Evolutionary conservation across 2,888 invertebrate species (phyloP).

Genomic region (Hylaea fasciaria): DNA sequence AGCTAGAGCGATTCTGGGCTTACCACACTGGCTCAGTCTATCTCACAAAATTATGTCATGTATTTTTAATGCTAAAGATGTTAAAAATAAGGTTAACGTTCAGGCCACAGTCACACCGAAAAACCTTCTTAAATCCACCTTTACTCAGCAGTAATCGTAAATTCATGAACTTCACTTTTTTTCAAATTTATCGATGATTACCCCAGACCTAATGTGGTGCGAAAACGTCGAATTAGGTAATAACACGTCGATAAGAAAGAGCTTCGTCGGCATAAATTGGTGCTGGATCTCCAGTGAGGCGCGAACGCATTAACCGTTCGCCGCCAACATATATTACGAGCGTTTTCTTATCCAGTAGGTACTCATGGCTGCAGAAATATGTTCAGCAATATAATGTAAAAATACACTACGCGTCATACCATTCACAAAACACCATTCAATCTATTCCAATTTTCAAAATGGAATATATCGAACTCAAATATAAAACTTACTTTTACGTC

Average conservation of each 20-base stretch:
- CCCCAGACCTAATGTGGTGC: slow-evolving; percentile 68
- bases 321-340: slow-evolving; percentile 57
- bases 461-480: no score
- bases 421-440: no score
- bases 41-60: no score
- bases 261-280: slow-evolving; percentile 71
- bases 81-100: background rate
- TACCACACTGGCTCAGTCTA: no score
- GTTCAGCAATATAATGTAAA: background rate
- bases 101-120: slow-evolving; percentile 29
- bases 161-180: slow-evolving; percentile 25
- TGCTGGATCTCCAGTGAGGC: slow-evolving; percentile 70
- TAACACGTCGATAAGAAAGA: slow-evolving; percentile 73
- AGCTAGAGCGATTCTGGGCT: no score
- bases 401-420: no score
- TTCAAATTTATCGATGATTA: slow-evolving; percentile 53
- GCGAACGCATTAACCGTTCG: slow-evolving; percentile 69
- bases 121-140: slow-evolving; percentile 19
- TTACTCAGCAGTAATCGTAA: slow-evolving; percentile 15
- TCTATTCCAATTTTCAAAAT: no score
- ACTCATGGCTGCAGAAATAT: slow-evolving; percentile 23
- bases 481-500: no score
- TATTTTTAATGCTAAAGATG: no score
- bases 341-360: slow-evolving; percentile 33
- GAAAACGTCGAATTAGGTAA: slow-evolving; percentile 73